These are phyloP conservation scores for Datnioides undecimradiatus DNA, from an alignment of 2,113 vertebrate species.

Conservation along the genomic window DNA sequence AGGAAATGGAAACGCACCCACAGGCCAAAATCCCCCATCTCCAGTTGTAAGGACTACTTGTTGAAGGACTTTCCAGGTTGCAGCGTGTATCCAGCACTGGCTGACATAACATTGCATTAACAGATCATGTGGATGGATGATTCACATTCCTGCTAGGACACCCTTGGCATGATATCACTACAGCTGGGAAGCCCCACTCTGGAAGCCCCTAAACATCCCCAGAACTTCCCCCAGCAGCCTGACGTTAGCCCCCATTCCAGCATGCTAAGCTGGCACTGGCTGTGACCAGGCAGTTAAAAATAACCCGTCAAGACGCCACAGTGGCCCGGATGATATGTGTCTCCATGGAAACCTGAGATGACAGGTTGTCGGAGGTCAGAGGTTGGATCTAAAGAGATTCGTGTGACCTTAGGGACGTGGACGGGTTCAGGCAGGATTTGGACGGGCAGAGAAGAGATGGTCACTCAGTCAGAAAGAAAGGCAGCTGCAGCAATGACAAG, in stretches of 20 bases:
- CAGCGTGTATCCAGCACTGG: slow-evolving; percentile 16
- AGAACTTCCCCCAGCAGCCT: slow-evolving; percentile 50
- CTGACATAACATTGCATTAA: slow-evolving; percentile 67
- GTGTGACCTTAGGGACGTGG: slow-evolving; percentile 57
- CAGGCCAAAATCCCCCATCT: slow-evolving; percentile 51
- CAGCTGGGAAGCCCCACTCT: slow-evolving; percentile 75
- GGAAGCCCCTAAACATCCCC: slow-evolving; percentile 72
- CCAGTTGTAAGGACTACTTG: slow-evolving; percentile 28
- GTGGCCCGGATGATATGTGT: slow-evolving; percentile 65
- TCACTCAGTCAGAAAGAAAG: slow-evolving; percentile 26
- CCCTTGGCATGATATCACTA: slow-evolving; percentile 58
- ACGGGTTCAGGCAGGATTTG: neutral
- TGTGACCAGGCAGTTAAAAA: slow-evolving; percentile 63
- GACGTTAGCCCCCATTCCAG: slow-evolving; percentile 44
- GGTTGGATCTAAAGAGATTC: slow-evolving; percentile 58
- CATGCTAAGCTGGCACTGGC: slow-evolving; percentile 35
- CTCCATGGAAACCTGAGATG: slow-evolving; percentile 70
- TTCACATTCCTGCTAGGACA: slow-evolving; percentile 73
- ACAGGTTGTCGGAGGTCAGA: slow-evolving; percentile 66
- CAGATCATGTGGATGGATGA: slow-evolving; percentile 65
- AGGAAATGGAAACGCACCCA: slow-evolving; percentile 45
- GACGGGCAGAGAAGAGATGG: slow-evolving; percentile 10
- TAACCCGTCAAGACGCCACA: slow-evolving; percentile 50
- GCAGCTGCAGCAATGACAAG: slow-evolving; percentile 53
- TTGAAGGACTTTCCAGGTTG: slow-evolving; percentile 70